These are phyloP conservation scores for Zhuqinia jingwanae DNA, from an alignment of 2,888 invertebrate genomes.

Conservation along the genomic window DNA sequence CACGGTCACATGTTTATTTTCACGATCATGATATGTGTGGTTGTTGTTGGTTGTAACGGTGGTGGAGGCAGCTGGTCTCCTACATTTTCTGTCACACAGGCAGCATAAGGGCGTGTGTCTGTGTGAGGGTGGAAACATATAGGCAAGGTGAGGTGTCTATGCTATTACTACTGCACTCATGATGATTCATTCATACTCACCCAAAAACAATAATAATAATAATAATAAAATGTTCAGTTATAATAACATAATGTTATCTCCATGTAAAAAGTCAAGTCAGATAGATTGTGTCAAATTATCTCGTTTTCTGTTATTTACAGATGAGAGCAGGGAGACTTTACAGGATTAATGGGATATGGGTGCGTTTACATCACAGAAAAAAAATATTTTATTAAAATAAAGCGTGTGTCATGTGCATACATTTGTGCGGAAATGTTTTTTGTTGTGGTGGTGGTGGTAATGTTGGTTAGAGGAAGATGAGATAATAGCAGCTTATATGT, in stretches of 20 bases:
- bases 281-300: too few relatives aligned
- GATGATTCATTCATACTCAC: too few relatives aligned
- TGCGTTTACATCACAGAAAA: too few relatives aligned
- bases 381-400: constrained; percentile 32
- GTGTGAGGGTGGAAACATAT: constrained; percentile 26
- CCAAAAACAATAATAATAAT: too few relatives aligned
- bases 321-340: neutral
- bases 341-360: constrained; percentile 29
- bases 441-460: neutral
- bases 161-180: too few relatives aligned
- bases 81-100: constrained; percentile 1
- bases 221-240: too few relatives aligned
- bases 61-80: neutral
- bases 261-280: neutral
- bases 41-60: neutral
- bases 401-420: too few relatives aligned
- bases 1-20: neutral
- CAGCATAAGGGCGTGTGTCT: too few relatives aligned
- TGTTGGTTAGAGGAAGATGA: constrained; percentile 25
- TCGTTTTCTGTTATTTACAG: too few relatives aligned
- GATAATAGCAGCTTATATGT: too few relatives aligned
- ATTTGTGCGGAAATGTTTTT: constrained; percentile 55
- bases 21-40: too few relatives aligned
- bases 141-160: too few relatives aligned
- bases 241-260: constrained; percentile 36